These are phyloP conservation scores for Lithophane ornitopus DNA, from an alignment of 2,888 invertebrate species.

Conservation along the genomic window DNA sequence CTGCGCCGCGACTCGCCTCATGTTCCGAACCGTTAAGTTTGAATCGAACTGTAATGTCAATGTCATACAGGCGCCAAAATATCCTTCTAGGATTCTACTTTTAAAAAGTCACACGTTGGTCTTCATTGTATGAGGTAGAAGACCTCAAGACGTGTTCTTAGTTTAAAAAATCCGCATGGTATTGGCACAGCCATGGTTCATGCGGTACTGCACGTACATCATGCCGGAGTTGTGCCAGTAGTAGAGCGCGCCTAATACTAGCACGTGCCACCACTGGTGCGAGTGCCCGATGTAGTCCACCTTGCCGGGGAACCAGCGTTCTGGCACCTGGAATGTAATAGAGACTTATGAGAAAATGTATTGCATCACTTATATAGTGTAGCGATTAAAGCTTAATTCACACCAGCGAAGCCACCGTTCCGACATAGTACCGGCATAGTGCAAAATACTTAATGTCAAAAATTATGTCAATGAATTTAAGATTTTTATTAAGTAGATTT, in stretches of 20 bases:
- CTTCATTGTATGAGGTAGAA: background rate
- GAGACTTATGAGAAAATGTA: background rate
- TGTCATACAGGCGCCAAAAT: background rate
- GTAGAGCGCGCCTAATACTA: constrained; percentile 96
- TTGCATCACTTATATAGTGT: too few species aligned
- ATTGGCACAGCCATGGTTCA: constrained; percentile 94
- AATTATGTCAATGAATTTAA: too few species aligned
- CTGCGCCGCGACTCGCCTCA: too few species aligned
- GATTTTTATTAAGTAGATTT: too few species aligned
- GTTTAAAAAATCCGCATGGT: constrained; percentile 91
- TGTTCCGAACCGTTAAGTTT: too few species aligned
- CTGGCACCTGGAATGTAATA: constrained; percentile 92
- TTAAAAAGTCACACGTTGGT: background rate
- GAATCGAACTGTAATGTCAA: background rate
- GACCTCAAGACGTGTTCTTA: background rate
- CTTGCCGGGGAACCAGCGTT: constrained; percentile 95
- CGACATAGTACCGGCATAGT: too few species aligned
- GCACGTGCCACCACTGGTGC: constrained; percentile 99
- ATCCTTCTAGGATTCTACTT: background rate
- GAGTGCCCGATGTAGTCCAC: constrained; percentile 98
- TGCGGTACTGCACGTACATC: constrained; percentile 94
- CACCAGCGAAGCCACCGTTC: too few species aligned
- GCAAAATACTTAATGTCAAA: too few species aligned
- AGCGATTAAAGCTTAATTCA: too few species aligned
- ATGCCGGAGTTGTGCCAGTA: constrained; percentile 98